Evolutionary conservation across 2,888 invertebrate genomes (phyloP), one percentile per base, ranked within the genome.

Genomic region (Xestia ashworthii): DNA sequence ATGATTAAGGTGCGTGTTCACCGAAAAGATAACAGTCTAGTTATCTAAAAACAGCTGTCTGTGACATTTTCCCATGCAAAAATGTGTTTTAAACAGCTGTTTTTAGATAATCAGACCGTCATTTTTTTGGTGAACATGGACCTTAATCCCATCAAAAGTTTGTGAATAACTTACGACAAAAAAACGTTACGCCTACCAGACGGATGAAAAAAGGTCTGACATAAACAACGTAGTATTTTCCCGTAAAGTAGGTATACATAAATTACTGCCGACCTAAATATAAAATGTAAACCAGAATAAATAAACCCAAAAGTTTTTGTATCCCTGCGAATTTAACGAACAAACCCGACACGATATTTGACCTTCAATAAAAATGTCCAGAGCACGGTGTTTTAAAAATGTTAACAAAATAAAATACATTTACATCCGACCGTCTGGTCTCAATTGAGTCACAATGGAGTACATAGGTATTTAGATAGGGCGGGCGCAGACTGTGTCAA

Each of bases 271-370:
- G 19, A n/a, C 22, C 14, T 48, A 72, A 72, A 74, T 38, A 74
- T 16, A 74, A 81, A 79, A 81, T 75, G 38, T 46, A 41, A 74
- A 58, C 12, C 55, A 19, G 32, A 81, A 74, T 53, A 66, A 66
- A 75, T 8, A 38, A 14, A 5, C 6, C 16, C 2, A 11, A 80
- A 71, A 62, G 50, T 65, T 76, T 64, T 58, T 76, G n/a, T 22
- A 64, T 76, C 46, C 46, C 11, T 8, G 14, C 25, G 25, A 66
- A 69, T 68, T 81, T 76, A 38, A 50, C 55, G 48, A 66, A 66
- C 32, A 55, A 38, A 67, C 12, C 44, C 41, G 65, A 55, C 68
- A 19, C 11, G 16, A 38, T 68, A 32, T 71, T 62, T 46, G 67
- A 68, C 50, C 70, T 58, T 60, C 6, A 62, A 14, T 14, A n/a